Evolutionary conservation across 2,113 vertebrate genomes (phyloP).

Genomic region (Podilymbus podiceps): DNA sequence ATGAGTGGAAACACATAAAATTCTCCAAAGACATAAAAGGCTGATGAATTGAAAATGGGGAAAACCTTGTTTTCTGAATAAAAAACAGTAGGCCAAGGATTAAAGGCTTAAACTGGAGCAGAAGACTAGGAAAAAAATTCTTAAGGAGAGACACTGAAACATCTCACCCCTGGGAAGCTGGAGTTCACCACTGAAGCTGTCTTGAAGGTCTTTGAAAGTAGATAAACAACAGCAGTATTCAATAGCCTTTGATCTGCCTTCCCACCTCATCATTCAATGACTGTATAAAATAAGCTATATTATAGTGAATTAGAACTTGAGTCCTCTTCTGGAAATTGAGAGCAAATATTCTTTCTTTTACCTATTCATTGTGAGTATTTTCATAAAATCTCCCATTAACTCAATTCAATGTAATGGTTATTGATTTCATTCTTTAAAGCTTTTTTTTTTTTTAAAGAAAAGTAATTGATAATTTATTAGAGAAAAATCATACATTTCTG

Average conservation of each 20-base stretch:
- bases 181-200: not conserved
- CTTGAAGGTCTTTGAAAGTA: not conserved
- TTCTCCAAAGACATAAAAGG: not conserved
- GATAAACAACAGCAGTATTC: not conserved
- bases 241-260: not conserved
- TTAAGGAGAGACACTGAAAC: not conserved
- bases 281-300: not conserved
- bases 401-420: not conserved
- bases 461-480: not conserved
- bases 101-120: conserved; percentile 6
- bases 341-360: not conserved
- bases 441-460: not conserved
- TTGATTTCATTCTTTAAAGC: not conserved
- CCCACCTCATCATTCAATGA: not conserved
- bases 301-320: not conserved
- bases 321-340: not conserved
- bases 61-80: not conserved
- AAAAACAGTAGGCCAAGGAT: not conserved
- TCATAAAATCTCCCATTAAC: not conserved
- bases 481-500: not conserved
- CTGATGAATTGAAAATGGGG: not conserved
- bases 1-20: not conserved
- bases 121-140: not conserved
- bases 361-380: not conserved
- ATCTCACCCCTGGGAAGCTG: not conserved